A percentile compares a stretch with the other conserved stretches of the same genome.
phyloP scores from a whole-genome alignment of 2,113 vertebrate species.

The Scolopax mira region DNA sequence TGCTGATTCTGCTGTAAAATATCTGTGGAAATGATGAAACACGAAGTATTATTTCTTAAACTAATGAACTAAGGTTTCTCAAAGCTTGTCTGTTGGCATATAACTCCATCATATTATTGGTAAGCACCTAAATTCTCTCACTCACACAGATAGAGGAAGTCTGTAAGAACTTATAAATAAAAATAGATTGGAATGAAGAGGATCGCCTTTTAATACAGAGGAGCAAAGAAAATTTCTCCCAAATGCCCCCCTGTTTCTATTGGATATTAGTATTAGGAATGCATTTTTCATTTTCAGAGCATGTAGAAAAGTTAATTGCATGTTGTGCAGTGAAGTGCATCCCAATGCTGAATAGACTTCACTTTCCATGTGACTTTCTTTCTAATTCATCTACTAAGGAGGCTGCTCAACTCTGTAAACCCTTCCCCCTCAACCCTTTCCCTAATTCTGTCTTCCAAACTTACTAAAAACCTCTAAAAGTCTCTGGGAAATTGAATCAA shows the following conservation, averaged over 20 bases:
- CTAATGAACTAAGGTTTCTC: neutral
- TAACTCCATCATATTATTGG: neutral
- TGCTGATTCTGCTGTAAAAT: neutral
- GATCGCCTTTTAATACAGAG: neutral
- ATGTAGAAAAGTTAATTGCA: neutral
- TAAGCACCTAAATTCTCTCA: neutral
- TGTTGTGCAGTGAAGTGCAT: neutral
- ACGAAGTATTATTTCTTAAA: neutral
- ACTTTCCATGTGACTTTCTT: neutral
- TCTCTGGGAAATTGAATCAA: neutral
- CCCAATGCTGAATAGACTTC: neutral
- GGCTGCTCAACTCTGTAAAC: neutral
- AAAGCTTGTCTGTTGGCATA: neutral
- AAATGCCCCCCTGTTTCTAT: neutral
- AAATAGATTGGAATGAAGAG: neutral
- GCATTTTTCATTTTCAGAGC: neutral
- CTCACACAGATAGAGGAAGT: neutral
- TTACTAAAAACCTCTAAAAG: neutral
- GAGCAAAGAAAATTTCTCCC: neutral
- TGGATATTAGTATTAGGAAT: neutral
- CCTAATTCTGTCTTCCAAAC: neutral
- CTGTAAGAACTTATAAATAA: neutral
- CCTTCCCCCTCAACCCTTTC: neutral
- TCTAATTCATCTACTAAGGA: neutral
- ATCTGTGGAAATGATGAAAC: neutral